Conservation (phyloP, 2,797 vertebrate genomes). For the Aulostomus chinensis region DNA sequence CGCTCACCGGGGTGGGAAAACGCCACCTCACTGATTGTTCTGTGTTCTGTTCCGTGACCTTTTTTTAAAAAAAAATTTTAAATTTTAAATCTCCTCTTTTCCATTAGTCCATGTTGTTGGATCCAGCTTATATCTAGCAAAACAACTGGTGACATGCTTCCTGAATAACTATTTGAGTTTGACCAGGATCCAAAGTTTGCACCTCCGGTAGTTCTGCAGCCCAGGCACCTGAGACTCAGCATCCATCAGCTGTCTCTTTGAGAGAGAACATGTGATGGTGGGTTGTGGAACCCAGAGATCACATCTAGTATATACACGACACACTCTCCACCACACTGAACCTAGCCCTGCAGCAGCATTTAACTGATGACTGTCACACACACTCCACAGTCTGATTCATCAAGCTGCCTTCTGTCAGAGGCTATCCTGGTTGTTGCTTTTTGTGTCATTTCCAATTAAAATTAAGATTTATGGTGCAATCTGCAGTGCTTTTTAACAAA, state of each 20-base stretch:
- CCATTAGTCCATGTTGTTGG: too few relatives aligned
- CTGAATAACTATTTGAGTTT: neutral
- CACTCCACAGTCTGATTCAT: slow-evolving; percentile 35
- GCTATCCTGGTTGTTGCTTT: slow-evolving; percentile 13
- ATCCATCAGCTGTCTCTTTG: neutral
- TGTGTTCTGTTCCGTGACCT: too few relatives aligned
- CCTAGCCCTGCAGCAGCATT: slow-evolving; percentile 13
- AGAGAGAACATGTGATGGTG: neutral
- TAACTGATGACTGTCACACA: slow-evolving; percentile 37
- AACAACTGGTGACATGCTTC: too few relatives aligned
- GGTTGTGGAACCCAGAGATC: neutral
- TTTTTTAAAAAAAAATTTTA: too few relatives aligned
- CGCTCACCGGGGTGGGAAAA: too few relatives aligned
- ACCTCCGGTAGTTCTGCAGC: too few relatives aligned
- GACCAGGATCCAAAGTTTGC: too few relatives aligned
- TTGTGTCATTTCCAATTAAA: slow-evolving; percentile 41
- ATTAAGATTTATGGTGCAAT: slow-evolving; percentile 21
- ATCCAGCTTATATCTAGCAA: too few relatives aligned
- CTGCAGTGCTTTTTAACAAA: slow-evolving; percentile 36
- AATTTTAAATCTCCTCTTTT: too few relatives aligned
- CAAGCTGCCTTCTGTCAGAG: slow-evolving; percentile 44
- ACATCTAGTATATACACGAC: slow-evolving; percentile 4
- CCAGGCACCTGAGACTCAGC: too few relatives aligned
- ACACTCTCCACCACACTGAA: slow-evolving; percentile 8
- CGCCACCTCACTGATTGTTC: too few relatives aligned